These are phyloP conservation scores for Dendrocopos noguchii DNA, from an alignment of 2,113 vertebrate species.

Conservation along the genomic window DNA sequence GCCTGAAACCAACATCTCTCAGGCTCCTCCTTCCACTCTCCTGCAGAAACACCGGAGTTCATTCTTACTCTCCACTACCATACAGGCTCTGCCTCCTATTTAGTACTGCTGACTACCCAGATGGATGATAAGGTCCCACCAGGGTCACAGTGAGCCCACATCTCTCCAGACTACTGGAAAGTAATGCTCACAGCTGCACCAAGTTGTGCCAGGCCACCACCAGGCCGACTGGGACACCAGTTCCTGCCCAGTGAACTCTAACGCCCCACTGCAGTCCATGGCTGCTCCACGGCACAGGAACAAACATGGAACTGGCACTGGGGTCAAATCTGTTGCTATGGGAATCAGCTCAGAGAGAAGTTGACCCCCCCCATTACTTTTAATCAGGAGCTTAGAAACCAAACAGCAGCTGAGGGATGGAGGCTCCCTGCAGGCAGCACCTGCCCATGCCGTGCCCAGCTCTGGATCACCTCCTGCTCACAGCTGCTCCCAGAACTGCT, in stretches of 20 bases:
- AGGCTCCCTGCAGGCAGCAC: background rate
- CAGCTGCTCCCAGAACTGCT: background rate
- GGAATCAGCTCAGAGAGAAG: background rate
- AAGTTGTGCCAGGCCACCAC: background rate
- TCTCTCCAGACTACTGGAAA: background rate
- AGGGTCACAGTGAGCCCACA: background rate
- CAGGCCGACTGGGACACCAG: background rate
- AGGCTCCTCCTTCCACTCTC: background rate
- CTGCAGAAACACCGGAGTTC: background rate
- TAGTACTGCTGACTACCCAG: background rate
- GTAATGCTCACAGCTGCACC: background rate
- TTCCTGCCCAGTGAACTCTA: background rate
- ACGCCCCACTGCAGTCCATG: fast-evolving
- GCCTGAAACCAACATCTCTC: background rate
- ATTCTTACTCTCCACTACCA: background rate
- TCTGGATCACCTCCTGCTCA: background rate
- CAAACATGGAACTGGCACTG: fast-evolving
- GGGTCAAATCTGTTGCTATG: background rate
- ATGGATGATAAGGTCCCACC: background rate
- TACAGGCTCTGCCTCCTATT: background rate
- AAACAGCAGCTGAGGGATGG: background rate
- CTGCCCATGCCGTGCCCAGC: fast-evolving
- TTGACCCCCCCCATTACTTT: background rate
- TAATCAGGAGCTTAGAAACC: background rate
- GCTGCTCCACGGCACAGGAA: background rate